Evolutionary conservation across 1,140 invertebrate species (phyloP).

Genomic region (Eueides isabella): DNA sequence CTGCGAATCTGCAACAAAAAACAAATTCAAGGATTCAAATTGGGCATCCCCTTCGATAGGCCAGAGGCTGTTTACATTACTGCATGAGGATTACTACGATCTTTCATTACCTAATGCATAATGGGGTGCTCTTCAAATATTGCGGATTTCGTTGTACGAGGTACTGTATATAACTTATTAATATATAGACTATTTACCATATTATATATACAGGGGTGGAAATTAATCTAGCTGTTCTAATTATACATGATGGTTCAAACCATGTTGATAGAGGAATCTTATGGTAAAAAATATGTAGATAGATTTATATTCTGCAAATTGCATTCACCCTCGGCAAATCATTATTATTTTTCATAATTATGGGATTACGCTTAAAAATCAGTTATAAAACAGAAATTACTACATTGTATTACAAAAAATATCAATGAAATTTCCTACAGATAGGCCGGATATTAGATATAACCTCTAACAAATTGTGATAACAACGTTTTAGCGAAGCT

Average conservation of each 20-base stretch:
- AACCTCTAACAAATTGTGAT: too few relatives aligned
- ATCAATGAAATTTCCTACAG: too few relatives aligned
- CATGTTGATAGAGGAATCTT: background rate
- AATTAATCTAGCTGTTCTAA: background rate
- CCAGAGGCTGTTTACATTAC: constrained; percentile 56
- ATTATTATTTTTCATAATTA: too few relatives aligned
- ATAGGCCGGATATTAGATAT: too few relatives aligned
- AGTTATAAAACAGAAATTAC: too few relatives aligned
- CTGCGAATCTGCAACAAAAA: constrained; percentile 37
- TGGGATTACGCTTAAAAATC: too few relatives aligned
- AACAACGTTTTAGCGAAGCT: too few relatives aligned
- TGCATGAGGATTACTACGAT: constrained; percentile 59
- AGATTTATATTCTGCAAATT: too few relatives aligned
- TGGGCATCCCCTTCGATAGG: constrained; percentile 45
- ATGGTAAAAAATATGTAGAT: background rate
- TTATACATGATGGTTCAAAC: background rate
- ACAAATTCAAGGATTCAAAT: constrained; percentile 49
- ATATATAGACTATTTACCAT: background rate
- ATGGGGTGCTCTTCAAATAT: constrained; percentile 35
- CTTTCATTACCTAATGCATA: constrained; percentile 66
- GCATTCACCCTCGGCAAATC: too few relatives aligned
- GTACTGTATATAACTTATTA: background rate
- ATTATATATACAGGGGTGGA: background rate
- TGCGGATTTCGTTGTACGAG: constrained; percentile 23
- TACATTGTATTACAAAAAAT: too few relatives aligned